Percentiles rank a stretch among this genome's conserved stretches.
These are phyloP conservation scores for Hylomyscus alleni DNA, from an alignment of 2,797 vertebrate genomes.

Conservation along the genomic window DNA sequence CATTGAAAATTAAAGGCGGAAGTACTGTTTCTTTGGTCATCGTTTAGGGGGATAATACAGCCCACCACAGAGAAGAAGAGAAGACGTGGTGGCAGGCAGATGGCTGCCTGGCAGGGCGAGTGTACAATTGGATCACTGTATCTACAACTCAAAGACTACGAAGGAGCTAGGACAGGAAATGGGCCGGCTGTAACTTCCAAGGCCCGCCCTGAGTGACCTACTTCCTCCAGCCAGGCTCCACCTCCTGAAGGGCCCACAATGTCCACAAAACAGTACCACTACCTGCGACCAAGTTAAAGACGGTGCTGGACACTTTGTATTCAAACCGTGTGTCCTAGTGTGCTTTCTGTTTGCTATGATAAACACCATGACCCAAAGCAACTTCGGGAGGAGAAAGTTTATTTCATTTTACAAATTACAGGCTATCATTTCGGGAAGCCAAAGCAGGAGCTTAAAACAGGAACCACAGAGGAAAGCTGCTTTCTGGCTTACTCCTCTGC, in stretches of 20 bases:
- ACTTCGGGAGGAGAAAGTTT: not conserved
- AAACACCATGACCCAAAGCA: not conserved
- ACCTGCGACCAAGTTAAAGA: not conserved
- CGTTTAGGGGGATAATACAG: not conserved
- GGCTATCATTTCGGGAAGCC: not conserved
- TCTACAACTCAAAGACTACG: not conserved
- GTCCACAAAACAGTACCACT: not conserved
- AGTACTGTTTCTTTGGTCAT: constrained; percentile 5
- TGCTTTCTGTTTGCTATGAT: not conserved
- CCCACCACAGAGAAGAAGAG: not conserved
- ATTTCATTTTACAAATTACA: not conserved
- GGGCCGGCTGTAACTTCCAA: not conserved
- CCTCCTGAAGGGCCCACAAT: not conserved
- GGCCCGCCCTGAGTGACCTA: not conserved
- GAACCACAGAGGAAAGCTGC: not conserved
- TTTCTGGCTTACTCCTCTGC: not conserved
- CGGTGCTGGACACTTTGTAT: not conserved
- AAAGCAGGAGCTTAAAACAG: not conserved
- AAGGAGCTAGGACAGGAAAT: not conserved
- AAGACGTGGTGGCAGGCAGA: not conserved
- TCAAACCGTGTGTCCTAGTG: not conserved
- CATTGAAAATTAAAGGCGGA: not conserved
- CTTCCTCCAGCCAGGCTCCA: not conserved
- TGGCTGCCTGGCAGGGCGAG: not conserved
- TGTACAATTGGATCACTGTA: not conserved